Evolutionary conservation across 2,797 vertebrate genomes (phyloP).

Genomic region (Mergus octosetaceus): DNA sequence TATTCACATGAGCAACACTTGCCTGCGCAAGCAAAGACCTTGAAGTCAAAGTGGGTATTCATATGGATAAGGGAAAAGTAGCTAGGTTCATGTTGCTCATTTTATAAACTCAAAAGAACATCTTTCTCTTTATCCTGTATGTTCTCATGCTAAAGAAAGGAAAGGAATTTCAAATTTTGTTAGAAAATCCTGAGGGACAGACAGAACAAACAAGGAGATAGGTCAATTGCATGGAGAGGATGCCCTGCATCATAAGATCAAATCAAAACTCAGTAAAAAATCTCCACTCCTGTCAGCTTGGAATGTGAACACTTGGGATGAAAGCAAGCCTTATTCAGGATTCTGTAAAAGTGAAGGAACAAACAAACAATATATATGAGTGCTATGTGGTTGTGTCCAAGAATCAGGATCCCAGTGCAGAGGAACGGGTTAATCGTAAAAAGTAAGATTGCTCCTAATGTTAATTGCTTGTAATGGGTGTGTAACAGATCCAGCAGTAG

Average conservation of each 20-base stretch:
- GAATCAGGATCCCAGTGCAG: neutral
- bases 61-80: neutral
- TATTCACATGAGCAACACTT: neutral
- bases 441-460: neutral
- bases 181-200: neutral
- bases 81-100: neutral
- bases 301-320: neutral
- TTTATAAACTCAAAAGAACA: neutral
- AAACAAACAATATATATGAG: fast-evolving
- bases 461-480: neutral
- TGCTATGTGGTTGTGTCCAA: neutral
- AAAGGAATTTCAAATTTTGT: neutral
- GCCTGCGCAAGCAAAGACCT: neutral
- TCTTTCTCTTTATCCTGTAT: neutral
- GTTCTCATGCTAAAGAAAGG: neutral
- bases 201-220: neutral
- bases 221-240: neutral
- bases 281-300: neutral
- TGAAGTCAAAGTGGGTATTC: neutral
- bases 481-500: neutral
- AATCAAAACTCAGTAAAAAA: neutral
- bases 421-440: neutral
- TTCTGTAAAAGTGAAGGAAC: neutral
- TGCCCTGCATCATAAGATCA: neutral
- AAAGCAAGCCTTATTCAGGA: neutral